A percentile compares a stretch with the other conserved stretches of the same genome.
phyloP scores from a whole-genome alignment of 2,113 vertebrate genomes.

The Patagioenas fasciata region DNA sequence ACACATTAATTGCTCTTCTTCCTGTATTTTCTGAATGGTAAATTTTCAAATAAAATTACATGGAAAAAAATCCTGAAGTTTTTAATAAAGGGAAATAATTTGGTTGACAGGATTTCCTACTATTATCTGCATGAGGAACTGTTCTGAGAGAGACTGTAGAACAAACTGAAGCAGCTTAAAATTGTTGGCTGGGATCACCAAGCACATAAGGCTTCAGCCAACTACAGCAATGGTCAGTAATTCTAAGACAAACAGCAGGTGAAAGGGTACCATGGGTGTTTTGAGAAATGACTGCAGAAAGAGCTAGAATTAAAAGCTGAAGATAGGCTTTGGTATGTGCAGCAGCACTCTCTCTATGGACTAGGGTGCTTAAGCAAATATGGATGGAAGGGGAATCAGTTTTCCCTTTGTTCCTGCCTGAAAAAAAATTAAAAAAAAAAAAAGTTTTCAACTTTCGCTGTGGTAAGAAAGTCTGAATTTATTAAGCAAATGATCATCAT shows the following conservation, averaged over 20 bases:
- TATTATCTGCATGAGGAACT: neutral
- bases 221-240: rapidly evolving
- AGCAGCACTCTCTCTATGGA: neutral
- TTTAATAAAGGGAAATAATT: neutral
- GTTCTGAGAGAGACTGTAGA: neutral
- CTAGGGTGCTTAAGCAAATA: neutral
- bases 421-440: neutral
- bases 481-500: neutral
- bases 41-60: neutral
- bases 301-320: neutral
- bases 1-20: neutral
- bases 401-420: neutral
- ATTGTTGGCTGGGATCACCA: neutral
- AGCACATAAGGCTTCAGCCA: neutral
- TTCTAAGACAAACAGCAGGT: neutral
- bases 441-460: neutral
- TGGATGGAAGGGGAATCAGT: neutral
- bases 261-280: neutral
- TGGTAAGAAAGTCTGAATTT: neutral
- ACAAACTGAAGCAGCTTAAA: neutral
- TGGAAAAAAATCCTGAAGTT: neutral
- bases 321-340: neutral
- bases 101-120: neutral
- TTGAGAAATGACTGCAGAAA: neutral
- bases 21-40: neutral